Conservation (phyloP, 2,113 vertebrate genomes). For the Halcyon malimbica region DNA sequence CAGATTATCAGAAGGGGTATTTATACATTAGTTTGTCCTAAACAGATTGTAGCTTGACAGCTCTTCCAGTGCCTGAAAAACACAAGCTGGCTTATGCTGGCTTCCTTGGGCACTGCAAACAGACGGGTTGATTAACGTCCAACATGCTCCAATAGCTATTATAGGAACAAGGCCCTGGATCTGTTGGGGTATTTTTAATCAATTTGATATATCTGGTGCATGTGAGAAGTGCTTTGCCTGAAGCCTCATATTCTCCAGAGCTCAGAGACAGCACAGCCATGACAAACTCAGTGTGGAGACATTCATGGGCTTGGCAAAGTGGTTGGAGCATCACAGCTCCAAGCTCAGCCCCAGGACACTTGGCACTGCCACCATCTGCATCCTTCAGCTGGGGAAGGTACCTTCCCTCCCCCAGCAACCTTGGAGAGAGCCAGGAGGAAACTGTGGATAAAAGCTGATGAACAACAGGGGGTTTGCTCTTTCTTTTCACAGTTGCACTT, state of each 20-base stretch:
- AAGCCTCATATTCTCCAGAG: background rate
- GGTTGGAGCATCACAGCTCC: background rate
- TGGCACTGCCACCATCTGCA: background rate
- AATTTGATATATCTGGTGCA: background rate
- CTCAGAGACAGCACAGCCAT: background rate
- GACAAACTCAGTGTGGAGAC: rapidly evolving
- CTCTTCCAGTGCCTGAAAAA: background rate
- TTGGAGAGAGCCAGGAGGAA: background rate
- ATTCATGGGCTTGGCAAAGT: rapidly evolving
- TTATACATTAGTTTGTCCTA: background rate
- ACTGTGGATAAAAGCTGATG: background rate
- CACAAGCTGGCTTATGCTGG: background rate
- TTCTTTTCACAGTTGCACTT: background rate
- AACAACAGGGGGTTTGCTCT: background rate
- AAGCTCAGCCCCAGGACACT: background rate
- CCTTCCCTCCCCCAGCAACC: background rate
- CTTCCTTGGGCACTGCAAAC: background rate
- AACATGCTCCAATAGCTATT: background rate
- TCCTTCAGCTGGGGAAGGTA: rapidly evolving
- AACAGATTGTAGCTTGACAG: background rate
- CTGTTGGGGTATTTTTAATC: background rate
- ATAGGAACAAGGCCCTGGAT: background rate
- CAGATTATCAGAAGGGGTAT: background rate
- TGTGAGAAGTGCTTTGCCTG: background rate
- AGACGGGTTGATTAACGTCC: background rate